Percentiles rank a stretch among this genome's conserved stretches.
Evolutionary conservation across 2,797 vertebrate species (phyloP).

Genomic region (Falco naumanni): DNA sequence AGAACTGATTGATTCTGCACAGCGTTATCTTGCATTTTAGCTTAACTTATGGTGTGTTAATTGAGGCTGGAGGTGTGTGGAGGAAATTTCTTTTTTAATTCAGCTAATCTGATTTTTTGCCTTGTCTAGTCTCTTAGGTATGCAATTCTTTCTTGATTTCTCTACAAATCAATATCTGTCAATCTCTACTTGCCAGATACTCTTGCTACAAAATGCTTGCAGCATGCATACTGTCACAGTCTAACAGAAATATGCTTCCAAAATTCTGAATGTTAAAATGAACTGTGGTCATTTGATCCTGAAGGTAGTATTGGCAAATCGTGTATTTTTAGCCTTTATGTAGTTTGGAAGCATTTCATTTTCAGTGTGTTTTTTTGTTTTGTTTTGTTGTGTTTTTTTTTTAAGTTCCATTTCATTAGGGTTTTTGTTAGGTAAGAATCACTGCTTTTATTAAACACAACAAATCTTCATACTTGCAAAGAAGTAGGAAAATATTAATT

Average conservation of each 20-base stretch:
- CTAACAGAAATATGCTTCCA: neutral
- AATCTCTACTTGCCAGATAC: neutral
- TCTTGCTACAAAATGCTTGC: neutral
- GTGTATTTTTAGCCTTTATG: fast-evolving
- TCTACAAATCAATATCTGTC: neutral
- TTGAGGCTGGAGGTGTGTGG: constrained; percentile 13
- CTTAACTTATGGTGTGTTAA: constrained; percentile 4
- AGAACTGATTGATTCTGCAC: neutral
- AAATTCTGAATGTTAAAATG: neutral
- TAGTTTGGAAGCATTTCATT: neutral
- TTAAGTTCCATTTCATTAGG: neutral
- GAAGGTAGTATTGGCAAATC: neutral
- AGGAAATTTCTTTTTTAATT: neutral
- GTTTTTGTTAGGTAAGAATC: neutral
- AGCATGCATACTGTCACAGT: neutral
- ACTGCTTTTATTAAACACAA: neutral
- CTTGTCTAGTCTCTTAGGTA: neutral
- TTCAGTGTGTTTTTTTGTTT: neutral
- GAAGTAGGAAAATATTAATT: neutral
- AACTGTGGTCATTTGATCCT: neutral
- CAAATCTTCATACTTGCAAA: neutral
- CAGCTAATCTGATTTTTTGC: constrained; percentile 5
- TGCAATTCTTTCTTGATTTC: neutral
- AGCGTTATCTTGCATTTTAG: neutral
- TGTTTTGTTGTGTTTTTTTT: neutral